Evolutionary conservation across 2,888 invertebrate genomes (phyloP), one percentile per base, ranked within the genome.

Genomic region (Euspilapteryx auroguttella): DNA sequence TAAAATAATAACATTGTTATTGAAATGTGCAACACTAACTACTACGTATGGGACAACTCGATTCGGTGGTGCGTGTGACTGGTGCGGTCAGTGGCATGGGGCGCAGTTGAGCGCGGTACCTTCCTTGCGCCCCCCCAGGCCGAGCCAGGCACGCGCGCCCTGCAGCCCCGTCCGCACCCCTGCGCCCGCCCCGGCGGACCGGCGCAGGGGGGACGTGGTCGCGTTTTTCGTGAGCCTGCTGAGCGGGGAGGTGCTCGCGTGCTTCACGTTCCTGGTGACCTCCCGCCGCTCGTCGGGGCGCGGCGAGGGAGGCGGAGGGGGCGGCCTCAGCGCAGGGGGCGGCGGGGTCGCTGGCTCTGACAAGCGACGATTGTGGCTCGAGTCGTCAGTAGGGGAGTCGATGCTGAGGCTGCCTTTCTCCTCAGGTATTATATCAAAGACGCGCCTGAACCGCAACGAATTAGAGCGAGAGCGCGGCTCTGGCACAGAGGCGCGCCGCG

Each of bases 351-450:
- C 8, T 17, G 17, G 54, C 14, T 47, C 55, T 27, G 46, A 62
- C 21, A 39, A 49, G 35, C 57, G 40, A 32, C 55, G 42, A 27
- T 39, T 47, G 30, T 47, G 40, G 26, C 42, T 42, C 14, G 43
- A 40, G 24, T 65, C 63, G 15, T 73, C 75, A 28, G 47, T 51
- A 10, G 73, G 62, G 2, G 78, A 73, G 24, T 78, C 78, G 13
- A 71, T 37, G 33, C 78, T 75, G 29, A 68, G 45, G 37, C 69
- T 68, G 44, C 69, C 66, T 35, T 65, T 63, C 45, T 81, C 81
- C 47, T 81, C 80, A 10, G 80, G 80, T 35, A 81, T 81, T 4
- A 73, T 77, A 38, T 80, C 79, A 43, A 79, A 79, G 21, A 63
- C 58, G 30, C 71, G 69, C 22, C 59, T 61, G 39, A 75, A 77